Percentiles rank a stretch among this genome's conserved stretches.
phyloP scores from a whole-genome alignment of 2,113 vertebrate species.

The Puffinus mauretanicus region DNA sequence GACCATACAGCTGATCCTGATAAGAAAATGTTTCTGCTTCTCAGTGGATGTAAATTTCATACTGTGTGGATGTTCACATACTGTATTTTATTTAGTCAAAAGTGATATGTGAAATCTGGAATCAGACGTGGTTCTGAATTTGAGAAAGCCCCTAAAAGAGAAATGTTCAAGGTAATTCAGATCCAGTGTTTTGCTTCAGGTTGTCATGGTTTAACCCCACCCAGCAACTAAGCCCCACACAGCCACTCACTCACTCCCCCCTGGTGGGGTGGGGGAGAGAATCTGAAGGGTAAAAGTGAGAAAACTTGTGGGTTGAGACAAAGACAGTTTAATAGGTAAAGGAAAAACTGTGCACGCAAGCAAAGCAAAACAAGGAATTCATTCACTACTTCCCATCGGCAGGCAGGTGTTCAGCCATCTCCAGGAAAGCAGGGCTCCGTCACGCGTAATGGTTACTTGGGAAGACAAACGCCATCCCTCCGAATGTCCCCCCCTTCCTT shows the following conservation, averaged over 20 bases:
- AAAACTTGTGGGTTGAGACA: neutral
- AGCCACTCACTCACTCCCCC: neutral
- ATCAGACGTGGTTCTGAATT: neutral
- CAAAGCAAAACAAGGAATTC: neutral
- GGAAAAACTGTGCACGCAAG: rapidly evolving
- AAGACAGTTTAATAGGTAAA: neutral
- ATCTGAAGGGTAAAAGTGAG: neutral
- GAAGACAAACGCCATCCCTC: neutral
- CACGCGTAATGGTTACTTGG: rapidly evolving
- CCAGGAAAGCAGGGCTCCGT: neutral
- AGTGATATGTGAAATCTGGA: neutral
- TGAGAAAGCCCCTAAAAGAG: neutral
- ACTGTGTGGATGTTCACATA: neutral
- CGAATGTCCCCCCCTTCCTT: rapidly evolving
- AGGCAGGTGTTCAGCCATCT: neutral
- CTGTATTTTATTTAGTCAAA: neutral
- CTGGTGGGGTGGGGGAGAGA: neutral
- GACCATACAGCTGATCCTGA: neutral
- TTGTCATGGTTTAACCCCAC: neutral
- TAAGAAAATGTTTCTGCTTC: neutral
- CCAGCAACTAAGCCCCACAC: rapidly evolving
- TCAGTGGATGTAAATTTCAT: neutral
- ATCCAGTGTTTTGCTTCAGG: neutral
- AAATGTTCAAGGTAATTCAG: neutral
- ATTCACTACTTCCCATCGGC: rapidly evolving